Percentiles rank a stretch among this genome's conserved stretches.
Evolutionary conservation across 2,113 vertebrate genomes (phyloP).

Genomic region (Baryphthengus martii): DNA sequence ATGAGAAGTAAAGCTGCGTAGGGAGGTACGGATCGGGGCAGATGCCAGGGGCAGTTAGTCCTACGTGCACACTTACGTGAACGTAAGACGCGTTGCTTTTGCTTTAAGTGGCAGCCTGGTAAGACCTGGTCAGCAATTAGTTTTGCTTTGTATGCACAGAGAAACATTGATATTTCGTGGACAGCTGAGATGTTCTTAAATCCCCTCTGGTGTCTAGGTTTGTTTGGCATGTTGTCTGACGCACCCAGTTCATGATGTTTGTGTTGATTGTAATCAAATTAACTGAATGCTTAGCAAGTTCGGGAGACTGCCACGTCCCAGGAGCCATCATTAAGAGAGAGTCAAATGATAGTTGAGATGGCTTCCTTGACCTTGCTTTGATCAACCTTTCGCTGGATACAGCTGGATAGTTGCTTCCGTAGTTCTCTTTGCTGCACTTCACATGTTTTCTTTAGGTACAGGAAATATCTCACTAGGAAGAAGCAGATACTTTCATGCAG

Average conservation of each 20-base stretch:
- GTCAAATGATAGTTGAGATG: neutral
- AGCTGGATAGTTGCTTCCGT: neutral
- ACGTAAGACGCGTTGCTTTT: neutral
- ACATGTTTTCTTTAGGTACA: neutral
- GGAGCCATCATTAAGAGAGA: neutral
- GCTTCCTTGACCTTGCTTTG: neutral
- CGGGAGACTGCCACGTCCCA: neutral
- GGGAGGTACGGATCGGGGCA: neutral
- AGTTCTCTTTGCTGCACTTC: neutral
- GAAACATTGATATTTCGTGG: neutral
- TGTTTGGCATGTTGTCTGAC: neutral
- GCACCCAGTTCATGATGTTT: neutral
- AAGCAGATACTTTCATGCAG: neutral
- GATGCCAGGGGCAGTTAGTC: neutral
- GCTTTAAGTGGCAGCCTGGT: neutral
- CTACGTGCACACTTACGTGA: neutral
- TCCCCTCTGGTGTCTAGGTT: neutral
- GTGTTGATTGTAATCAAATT: neutral
- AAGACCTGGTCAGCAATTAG: neutral
- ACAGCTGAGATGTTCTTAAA: neutral
- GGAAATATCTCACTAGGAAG: neutral
- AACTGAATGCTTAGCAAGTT: neutral
- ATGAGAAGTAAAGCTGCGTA: neutral
- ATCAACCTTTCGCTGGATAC: neutral
- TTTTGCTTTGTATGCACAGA: neutral